Conservation (phyloP, 2,113 vertebrate species). For the Hydrolagus affinis region DNA sequence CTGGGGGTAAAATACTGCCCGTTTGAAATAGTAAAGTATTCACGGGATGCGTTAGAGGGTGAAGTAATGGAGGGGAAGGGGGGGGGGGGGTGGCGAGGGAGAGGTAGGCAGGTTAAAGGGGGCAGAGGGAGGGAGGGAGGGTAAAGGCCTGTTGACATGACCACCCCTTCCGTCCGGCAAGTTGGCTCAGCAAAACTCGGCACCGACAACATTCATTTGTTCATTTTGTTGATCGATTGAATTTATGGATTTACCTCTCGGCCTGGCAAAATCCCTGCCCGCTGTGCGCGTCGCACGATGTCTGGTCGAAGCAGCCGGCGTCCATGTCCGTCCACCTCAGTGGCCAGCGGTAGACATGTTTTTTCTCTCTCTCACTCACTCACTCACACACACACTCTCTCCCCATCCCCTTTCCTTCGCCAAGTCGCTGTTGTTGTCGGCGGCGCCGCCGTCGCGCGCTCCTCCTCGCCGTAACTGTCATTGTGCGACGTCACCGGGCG, state of each 20-base stretch:
- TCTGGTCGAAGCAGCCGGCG: not conserved
- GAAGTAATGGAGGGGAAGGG: no score
- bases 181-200: not conserved
- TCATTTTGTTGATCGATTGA: not conserved
- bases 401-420: no score
- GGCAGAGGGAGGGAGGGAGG: no score
- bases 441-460: no score
- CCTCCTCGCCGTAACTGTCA: slow-evolving; percentile 7
- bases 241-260: not conserved
- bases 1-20: no score
- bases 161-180: not conserved
- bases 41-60: no score
- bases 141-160: not conserved
- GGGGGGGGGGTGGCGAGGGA: no score
- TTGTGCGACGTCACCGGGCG: slow-evolving; percentile 17
- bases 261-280: not conserved
- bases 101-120: no score
- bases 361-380: not conserved
- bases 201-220: not conserved
- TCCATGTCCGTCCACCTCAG: not conserved
- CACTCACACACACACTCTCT: no score
- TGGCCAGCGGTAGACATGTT: not conserved
- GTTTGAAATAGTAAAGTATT: no score
- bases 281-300: not conserved
- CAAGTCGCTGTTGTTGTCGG: no score